phyloP scores from a whole-genome alignment of 2,113 vertebrate species.

The Thunnus maccoyii region DNA sequence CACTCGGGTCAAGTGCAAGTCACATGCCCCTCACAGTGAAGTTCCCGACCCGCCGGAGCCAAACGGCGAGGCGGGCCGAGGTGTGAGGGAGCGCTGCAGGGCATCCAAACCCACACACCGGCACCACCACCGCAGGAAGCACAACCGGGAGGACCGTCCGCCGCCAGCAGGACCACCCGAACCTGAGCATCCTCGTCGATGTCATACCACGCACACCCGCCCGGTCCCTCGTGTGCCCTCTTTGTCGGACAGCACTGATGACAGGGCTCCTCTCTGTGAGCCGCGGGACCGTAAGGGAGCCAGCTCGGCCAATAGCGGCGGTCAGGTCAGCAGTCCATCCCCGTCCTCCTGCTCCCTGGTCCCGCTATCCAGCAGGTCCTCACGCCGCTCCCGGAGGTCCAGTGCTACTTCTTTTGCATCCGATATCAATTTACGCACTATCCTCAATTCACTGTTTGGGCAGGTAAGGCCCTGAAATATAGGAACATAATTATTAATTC shows the following conservation, averaged over 20 bases:
- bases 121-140: slow-evolving; percentile 81
- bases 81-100: slow-evolving; percentile 76
- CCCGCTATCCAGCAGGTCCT: slow-evolving; percentile 84
- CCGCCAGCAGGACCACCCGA: slow-evolving; percentile 41
- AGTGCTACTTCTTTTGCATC: slow-evolving; percentile 84
- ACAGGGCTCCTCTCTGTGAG: slow-evolving; percentile 77
- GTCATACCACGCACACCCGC: slow-evolving; percentile 70
- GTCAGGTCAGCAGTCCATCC: slow-evolving; percentile 70
- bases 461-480: slow-evolving; percentile 88
- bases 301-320: slow-evolving; percentile 50
- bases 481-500: neutral
- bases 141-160: slow-evolving; percentile 69
- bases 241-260: slow-evolving; percentile 80
- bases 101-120: slow-evolving; percentile 78
- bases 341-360: slow-evolving; percentile 81
- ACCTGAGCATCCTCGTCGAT: slow-evolving; percentile 56
- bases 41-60: slow-evolving; percentile 65
- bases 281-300: slow-evolving; percentile 59
- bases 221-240: slow-evolving; percentile 76
- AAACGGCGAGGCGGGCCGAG: slow-evolving; percentile 62
- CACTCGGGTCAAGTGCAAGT: slow-evolving; percentile 74
- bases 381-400: slow-evolving; percentile 83
- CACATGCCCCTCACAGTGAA: slow-evolving; percentile 64
- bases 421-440: slow-evolving; percentile 90
- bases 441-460: slow-evolving; percentile 95